These are phyloP conservation scores for Labeo catla DNA, from an alignment of 2,113 vertebrate genomes.

Conservation along the genomic window DNA sequence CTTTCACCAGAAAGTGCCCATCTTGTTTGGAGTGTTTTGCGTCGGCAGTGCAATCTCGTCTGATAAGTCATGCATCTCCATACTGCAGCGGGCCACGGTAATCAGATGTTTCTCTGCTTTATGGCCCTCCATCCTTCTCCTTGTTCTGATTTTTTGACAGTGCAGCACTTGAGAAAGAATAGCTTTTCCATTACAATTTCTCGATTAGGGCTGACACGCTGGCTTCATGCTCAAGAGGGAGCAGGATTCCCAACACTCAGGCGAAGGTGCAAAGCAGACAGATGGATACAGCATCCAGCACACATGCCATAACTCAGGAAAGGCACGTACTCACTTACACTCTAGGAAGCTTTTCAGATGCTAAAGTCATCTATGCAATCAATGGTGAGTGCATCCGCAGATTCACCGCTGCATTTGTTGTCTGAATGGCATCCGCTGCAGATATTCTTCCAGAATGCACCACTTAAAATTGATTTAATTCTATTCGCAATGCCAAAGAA, in stretches of 20 bases:
- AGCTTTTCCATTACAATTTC: slow-evolving; percentile 37
- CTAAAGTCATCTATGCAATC: slow-evolving; percentile 41
- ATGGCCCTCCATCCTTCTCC: slow-evolving; percentile 41
- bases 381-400: slow-evolving; percentile 41
- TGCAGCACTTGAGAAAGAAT: slow-evolving; percentile 51
- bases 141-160: slow-evolving; percentile 51
- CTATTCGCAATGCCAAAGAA: not conserved
- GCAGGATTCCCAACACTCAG: slow-evolving; percentile 18
- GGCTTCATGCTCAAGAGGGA: slow-evolving; percentile 40
- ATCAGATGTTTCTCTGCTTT: slow-evolving; percentile 54
- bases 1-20: slow-evolving; percentile 70
- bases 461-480: slow-evolving; percentile 28
- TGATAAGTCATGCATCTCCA: slow-evolving; percentile 28
- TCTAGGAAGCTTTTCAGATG: slow-evolving; percentile 31
- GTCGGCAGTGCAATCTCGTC: slow-evolving; percentile 55
- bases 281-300: slow-evolving; percentile 4
- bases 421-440: slow-evolving; percentile 16
- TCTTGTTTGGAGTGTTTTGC: slow-evolving; percentile 65
- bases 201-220: slow-evolving; percentile 30
- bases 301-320: slow-evolving; percentile 9
- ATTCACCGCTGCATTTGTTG: not conserved
- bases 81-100: slow-evolving; percentile 12
- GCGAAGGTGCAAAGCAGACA: slow-evolving; percentile 2
- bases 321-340: slow-evolving; percentile 9
- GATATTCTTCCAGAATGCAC: slow-evolving; percentile 4